Evolutionary conservation across 2,113 vertebrate species (phyloP), one percentile per base, ranked within the genome.

Genomic region (Suricata suricatta): DNA sequence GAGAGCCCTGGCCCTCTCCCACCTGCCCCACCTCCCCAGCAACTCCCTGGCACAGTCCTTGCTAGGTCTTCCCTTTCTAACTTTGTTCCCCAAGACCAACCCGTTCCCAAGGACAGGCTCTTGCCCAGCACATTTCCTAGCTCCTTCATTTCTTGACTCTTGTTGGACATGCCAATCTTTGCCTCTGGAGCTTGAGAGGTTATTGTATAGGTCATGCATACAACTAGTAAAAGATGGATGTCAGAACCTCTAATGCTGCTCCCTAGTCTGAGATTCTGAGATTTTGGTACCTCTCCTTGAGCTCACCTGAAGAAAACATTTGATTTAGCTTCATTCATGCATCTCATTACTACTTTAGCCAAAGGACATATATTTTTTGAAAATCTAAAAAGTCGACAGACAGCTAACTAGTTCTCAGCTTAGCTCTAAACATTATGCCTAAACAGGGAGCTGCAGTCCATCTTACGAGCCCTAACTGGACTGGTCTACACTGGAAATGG

Each of bases 311-410:
- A 69, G 69, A 94, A 95, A 92, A 93, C 64, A 41, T 66, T 95
- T 69, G 21, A 47, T 69, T 94, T 74, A 68, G 25, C 57, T 93
- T 95, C 63, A 94, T 63, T 88, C n/a, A n/a, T 86, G 68, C 31
- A 27, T 86, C 81, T 95, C 76, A 16, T 44, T 89, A 77, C 69
- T 80, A 74, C 1, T 33, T 85, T 52, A 77, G 93, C 77, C 44
- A 93, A 96, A 71, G 47, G 25, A 10, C n/a, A 23, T 31, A 47
- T 41, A 68, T 82, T 82, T 71, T 57, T 57, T 63, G 33, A 95
- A 89, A 83, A 72, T 74, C n/a, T 94, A 50, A 81, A 38, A 95
- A 84, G 47, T 50, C 81, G 72, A 63, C 11, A 11, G 74, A 72
- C 33, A 89, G 79, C 15, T 57, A 19, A 72, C 72, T 9, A 64